Conservation (phyloP, 2,888 invertebrate genomes). For the Branchipolynoe longqiensis region DNA sequence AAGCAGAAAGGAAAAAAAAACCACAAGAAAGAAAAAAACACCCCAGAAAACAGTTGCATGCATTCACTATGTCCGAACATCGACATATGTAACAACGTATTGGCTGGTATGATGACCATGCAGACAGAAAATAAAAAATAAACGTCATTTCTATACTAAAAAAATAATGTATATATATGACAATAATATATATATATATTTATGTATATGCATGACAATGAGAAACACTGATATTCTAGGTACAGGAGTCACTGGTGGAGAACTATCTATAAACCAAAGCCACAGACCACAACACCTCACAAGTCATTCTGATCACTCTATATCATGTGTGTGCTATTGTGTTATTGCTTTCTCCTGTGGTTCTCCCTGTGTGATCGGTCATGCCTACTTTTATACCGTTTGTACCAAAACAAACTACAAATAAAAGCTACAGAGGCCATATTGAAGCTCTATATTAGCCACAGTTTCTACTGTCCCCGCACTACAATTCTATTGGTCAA, state of each 20-base stretch:
- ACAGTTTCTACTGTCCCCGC: slow-evolving; percentile 25
- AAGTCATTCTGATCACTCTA: slow-evolving; percentile 24
- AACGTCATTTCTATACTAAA: slow-evolving; percentile 6
- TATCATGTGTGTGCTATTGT: slow-evolving; percentile 39
- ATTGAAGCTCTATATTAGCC: slow-evolving; percentile 54
- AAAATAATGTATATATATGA: slow-evolving; percentile 33
- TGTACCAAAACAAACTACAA: slow-evolving; percentile 44
- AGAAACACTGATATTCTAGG: slow-evolving; percentile 17
- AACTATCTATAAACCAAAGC: slow-evolving; percentile 20
- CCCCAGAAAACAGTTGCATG: slow-evolving; percentile 27
- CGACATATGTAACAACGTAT: slow-evolving; percentile 52
- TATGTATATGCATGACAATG: slow-evolving; percentile 37
- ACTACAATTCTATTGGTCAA: slow-evolving; percentile 42
- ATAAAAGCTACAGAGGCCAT: slow-evolving; percentile 38
- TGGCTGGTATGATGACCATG: slow-evolving; percentile 23
- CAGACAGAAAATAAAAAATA: slow-evolving; percentile 17
- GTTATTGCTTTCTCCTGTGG: slow-evolving; percentile 50
- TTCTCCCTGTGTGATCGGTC: slow-evolving; percentile 30
- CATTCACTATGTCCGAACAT: slow-evolving; percentile 45
- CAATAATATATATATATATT: too few species aligned
- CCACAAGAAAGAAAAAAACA: too few species aligned
- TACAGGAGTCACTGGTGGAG: slow-evolving; percentile 23
- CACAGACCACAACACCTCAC: slow-evolving; percentile 27
- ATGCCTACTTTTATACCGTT: slow-evolving; percentile 51
- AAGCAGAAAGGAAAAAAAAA: too few species aligned